Percentiles rank a stretch among this genome's conserved stretches.
These are phyloP conservation scores for Telenomus remus DNA, from an alignment of 1,140 invertebrate genomes.

Conservation along the genomic window DNA sequence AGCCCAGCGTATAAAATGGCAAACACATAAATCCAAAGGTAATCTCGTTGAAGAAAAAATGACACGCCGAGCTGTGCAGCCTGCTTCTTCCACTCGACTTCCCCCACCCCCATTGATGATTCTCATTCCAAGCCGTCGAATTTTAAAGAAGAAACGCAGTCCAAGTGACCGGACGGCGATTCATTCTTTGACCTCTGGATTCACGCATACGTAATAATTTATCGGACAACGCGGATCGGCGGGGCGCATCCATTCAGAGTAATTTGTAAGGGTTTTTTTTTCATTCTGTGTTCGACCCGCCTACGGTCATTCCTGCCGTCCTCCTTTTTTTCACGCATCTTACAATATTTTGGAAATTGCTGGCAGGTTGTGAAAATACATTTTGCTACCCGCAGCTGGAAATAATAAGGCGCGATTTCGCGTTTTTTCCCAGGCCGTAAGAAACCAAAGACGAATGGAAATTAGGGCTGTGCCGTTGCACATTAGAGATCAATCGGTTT, in stretches of 20 bases:
- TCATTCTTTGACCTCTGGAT: slow-evolving; percentile 38
- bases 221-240: slow-evolving; percentile 61
- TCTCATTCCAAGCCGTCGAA: slow-evolving; percentile 12
- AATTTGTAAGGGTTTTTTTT: slow-evolving; percentile 70
- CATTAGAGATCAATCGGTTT: slow-evolving; percentile 39
- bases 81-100: slow-evolving; percentile 52
- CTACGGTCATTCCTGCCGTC: slow-evolving; percentile 13
- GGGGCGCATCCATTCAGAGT: slow-evolving; percentile 60
- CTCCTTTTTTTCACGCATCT: slow-evolving; percentile 22
- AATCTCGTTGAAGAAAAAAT: slow-evolving; percentile 33
- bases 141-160: slow-evolving; percentile 10
- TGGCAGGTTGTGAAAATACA: slow-evolving; percentile 63
- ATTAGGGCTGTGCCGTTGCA: slow-evolving; percentile 10
- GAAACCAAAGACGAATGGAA: background rate
- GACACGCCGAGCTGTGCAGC: slow-evolving; percentile 7
- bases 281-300: slow-evolving; percentile 40
- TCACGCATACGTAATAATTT: slow-evolving; percentile 66
- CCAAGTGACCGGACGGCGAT: slow-evolving; percentile 24
- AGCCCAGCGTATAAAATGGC: slow-evolving; percentile 24
- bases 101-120: slow-evolving; percentile 13
- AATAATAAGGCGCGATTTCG: slow-evolving; percentile 48
- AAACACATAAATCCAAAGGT: slow-evolving; percentile 37
- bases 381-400: slow-evolving; percentile 39
- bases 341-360: slow-evolving; percentile 62
- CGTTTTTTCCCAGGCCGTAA: slow-evolving; percentile 62